Evolutionary conservation across 2,797 vertebrate species (phyloP), one percentile per base, ranked within the genome.

Genomic region (Bradypodion pumilum): DNA sequence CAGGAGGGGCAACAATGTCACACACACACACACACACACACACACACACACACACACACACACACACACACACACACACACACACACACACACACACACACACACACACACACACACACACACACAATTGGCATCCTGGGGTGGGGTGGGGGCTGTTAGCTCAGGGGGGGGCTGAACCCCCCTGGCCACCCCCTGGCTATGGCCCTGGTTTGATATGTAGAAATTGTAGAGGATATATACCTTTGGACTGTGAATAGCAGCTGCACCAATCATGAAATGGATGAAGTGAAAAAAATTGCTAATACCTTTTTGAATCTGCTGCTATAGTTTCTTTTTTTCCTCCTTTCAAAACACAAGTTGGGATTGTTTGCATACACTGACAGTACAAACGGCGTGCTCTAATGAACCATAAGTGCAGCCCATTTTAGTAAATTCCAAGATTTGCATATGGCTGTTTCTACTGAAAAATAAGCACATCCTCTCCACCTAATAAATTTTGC

Each of bases 391-490:
- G 0, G 74, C 0, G 0, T 42, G 60, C 35, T 85, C 77, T 85
- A 84, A 90, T 0, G 15, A 90, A 84, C 66, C 84, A 81, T 56
- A 87, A 87, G 69, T 80, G 85, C 44, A 79, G 9, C 5, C 81
- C 87, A 72, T 86, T 93, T 85, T 82, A 88, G 85, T 84, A 93
- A 78, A 91, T 92, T 88, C 86, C 73, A 78, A 86, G 84, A 87
- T 87, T 91, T 92, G 65, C 73, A 86, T 69, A 88, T 8, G n/a
- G 21, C 86, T 88, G 70, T 88, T 92, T 88, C 85, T 92, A n/a
- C 89, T 85, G 62, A 85, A 91, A 93, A 92, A 88, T 89, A 91
- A 93, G 86, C n/a, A 37, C 73, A 85, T 89, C 59, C n/a, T 46
- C 19, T n/a, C 83, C 56, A 87, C 81, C 87, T 92, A 87, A 91